Conservation (phyloP, 2,797 vertebrate species). For the Phoebastria nigripes region DNA sequence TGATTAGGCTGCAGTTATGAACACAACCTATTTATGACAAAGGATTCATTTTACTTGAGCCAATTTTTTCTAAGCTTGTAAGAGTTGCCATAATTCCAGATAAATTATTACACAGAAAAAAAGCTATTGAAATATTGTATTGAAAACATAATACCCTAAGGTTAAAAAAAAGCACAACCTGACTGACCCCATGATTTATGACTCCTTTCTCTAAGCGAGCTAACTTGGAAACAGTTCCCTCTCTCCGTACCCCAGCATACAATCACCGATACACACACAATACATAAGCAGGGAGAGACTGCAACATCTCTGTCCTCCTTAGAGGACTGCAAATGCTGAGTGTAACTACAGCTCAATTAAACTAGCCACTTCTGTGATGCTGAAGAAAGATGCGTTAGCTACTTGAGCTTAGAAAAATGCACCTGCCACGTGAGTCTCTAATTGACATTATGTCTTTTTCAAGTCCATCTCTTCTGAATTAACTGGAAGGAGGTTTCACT, state of each 20-base stretch:
- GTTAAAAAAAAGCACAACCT: constrained; percentile 56
- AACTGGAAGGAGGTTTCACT: neutral
- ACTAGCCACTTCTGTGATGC: neutral
- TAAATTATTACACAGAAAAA: constrained; percentile 66
- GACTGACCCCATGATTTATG: constrained; percentile 67
- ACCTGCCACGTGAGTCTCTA: neutral
- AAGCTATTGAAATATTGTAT: constrained; percentile 67
- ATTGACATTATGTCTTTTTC: neutral
- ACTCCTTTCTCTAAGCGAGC: constrained; percentile 63
- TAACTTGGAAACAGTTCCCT: constrained; percentile 53
- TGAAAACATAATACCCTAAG: constrained; percentile 67
- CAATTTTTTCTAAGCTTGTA: constrained; percentile 66
- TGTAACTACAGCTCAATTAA: constrained; percentile 34
- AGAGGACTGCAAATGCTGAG: constrained; percentile 26
- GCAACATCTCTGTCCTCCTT: constrained; percentile 12
- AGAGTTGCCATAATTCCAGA: constrained; percentile 66
- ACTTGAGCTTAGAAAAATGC: neutral
- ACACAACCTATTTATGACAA: constrained; percentile 64
- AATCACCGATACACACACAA: neutral
- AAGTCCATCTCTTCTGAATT: neutral
- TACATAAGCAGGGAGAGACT: neutral
- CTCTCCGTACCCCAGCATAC: neutral
- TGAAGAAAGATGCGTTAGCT: constrained; percentile 13
- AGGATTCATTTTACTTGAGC: constrained; percentile 63
- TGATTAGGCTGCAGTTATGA: constrained; percentile 60